Evolutionary conservation across 2,797 vertebrate species (phyloP).

Genomic region (Streptopelia turtur): DNA sequence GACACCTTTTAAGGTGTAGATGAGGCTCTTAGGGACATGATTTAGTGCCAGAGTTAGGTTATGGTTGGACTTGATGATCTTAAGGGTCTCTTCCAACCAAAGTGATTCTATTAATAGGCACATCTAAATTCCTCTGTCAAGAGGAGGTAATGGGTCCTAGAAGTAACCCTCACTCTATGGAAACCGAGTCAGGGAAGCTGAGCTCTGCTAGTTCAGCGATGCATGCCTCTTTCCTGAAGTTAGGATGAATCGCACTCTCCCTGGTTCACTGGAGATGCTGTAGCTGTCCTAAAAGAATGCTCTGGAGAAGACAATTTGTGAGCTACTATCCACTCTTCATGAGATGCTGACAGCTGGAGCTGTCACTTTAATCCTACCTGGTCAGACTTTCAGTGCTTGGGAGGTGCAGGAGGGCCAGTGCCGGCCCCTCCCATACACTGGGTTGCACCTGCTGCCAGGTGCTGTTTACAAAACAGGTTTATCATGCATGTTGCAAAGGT

Average conservation of each 20-base stretch:
- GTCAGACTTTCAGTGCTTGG: background rate
- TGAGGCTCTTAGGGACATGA: no score
- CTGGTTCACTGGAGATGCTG: background rate
- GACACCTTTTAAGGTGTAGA: no score
- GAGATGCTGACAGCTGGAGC: background rate
- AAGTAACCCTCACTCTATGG: background rate
- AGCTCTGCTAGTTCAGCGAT: background rate
- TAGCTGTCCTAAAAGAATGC: background rate
- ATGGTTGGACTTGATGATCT: no score
- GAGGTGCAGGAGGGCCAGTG: background rate
- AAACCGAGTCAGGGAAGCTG: background rate
- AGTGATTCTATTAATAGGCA: background rate
- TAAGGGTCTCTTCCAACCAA: no score
- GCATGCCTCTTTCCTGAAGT: background rate
- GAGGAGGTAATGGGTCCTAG: background rate
- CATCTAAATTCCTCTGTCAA: background rate
- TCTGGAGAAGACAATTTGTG: background rate
- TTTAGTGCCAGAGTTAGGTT: no score
- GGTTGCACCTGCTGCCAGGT: background rate
- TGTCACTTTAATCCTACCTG: rapidly evolving
- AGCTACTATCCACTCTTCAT: rapidly evolving
- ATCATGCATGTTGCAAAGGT: background rate
- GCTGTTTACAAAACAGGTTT: background rate
- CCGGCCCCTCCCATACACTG: rapidly evolving
- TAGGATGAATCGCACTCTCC: background rate